Base-by-base conservation (phyloP, 2,888 invertebrate genomes). In the Chydorus sphaericus region DNA sequence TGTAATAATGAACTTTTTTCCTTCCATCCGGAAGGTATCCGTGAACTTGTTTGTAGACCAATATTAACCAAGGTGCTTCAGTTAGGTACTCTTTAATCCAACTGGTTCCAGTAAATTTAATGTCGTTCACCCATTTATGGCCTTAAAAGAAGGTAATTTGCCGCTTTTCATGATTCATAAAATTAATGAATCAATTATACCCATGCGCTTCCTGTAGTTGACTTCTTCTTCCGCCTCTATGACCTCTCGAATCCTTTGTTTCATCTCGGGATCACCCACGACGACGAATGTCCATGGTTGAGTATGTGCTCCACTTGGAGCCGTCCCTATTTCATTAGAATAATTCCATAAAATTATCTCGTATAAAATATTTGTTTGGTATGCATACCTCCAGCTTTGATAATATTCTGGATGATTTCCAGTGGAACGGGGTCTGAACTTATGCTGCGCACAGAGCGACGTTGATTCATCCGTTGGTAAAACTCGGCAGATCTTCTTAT, bases 261-360 rank as follows among this genome's bases (percentile, higher is more conserved):
- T 90, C 0, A 80, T 69, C 6, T 76, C 73, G 2, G 69, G 65
- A 62, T 82, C 79, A 59, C 77, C 76, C 8, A 90, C 78, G 0
- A 82, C 78, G 16, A 88, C 84, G 68, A 83, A 93, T 1, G 86
- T 90, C 93, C 93, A 93, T 1, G 93, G 93, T 68, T 93, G 89
- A 0, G 90, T 89, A 66, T 94, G 92, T 0, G 92, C 92, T 2
- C 93, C 93, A 64, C 90, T 90, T n/a, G 93, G 93, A 0, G 87
- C 77, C 0, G 92, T 92, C 10, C 87, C 88, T 84, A 64, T 29
- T 69, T 68, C n/a, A 49, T 20, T 3, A 16, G 16, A 31, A 31
- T 18, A 31, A 31, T 18, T 31, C 31, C 31, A 11, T 28, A 28
- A 14, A 50, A 44, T 52, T 28, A 44, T 38, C 44, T 55, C 37